These are phyloP conservation scores for Mylabris sibirica DNA, from an alignment of 2,888 invertebrate genomes.

Conservation along the genomic window DNA sequence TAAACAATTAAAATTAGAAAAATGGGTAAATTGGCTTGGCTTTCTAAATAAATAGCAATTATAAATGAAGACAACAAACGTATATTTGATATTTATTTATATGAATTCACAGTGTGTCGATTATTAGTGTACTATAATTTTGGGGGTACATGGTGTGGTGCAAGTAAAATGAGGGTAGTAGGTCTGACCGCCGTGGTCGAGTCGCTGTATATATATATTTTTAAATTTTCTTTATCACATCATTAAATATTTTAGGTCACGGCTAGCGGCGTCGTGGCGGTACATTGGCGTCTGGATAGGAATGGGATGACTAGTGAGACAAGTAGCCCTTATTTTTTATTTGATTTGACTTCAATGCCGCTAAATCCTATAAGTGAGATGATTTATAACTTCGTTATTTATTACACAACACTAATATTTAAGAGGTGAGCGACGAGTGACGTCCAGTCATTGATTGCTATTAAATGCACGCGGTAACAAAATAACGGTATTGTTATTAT, in stretches of 20 bases:
- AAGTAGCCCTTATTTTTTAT: constrained; percentile 46
- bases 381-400: constrained; percentile 55
- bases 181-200: constrained; percentile 53
- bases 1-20: not conserved
- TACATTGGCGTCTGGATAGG: constrained; percentile 35
- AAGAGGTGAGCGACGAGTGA: constrained; percentile 55
- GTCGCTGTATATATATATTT: constrained; percentile 48
- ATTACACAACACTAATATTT: constrained; percentile 59
- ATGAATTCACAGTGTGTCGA: constrained; percentile 61
- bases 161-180: constrained; percentile 54
- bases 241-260: constrained; percentile 56
- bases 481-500: constrained; percentile 43
- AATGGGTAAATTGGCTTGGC: constrained; percentile 16
- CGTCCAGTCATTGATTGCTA: constrained; percentile 52
- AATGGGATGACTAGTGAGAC: constrained; percentile 42
- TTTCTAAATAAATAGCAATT: constrained; percentile 37
- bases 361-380: constrained; percentile 53
- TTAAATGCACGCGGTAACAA: constrained; percentile 51
- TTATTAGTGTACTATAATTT: constrained; percentile 60
- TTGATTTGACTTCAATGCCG: constrained; percentile 33
- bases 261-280: constrained; percentile 44
- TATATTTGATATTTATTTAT: constrained; percentile 60
- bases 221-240: constrained; percentile 53
- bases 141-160: constrained; percentile 57
- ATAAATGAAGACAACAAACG: constrained; percentile 54